Percentiles rank a stretch among this genome's conserved stretches.
phyloP scores from a whole-genome alignment of 2,797 vertebrate species.

The Fistularia tabacaria region DNA sequence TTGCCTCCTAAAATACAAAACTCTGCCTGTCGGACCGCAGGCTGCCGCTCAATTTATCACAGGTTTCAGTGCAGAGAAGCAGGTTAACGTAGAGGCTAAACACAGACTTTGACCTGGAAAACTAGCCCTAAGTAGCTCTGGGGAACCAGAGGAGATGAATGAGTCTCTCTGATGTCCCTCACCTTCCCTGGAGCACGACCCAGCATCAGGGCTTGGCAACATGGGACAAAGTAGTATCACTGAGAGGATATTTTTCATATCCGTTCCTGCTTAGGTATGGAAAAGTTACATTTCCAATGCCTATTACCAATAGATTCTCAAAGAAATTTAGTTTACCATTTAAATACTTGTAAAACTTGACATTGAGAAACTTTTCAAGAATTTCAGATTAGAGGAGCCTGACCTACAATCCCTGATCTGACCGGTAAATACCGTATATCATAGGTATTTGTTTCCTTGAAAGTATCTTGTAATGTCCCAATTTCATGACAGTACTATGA shows the following conservation, averaged over 20 bases:
- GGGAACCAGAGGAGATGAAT: constrained; percentile 5
- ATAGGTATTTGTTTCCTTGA: too few relatives aligned
- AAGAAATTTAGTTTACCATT: too few relatives aligned
- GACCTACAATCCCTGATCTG: too few relatives aligned
- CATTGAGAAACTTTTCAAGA: too few relatives aligned
- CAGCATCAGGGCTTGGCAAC: neutral
- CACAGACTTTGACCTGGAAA: neutral
- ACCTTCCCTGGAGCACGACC: neutral
- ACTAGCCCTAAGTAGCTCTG: neutral
- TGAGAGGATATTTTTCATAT: neutral
- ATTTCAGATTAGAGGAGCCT: too few relatives aligned
- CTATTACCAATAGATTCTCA: too few relatives aligned
- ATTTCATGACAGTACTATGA: too few relatives aligned
- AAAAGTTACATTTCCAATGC: too few relatives aligned
- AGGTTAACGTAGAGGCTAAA: constrained; percentile 26
- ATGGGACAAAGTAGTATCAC: neutral
- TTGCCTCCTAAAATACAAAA: constrained; percentile 16
- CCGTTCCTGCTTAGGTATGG: too few relatives aligned
- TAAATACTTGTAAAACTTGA: too few relatives aligned
- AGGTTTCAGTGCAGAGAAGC: neutral
- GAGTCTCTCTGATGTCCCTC: neutral
- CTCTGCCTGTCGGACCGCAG: neutral
- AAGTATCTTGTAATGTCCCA: too few relatives aligned
- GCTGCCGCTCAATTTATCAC: constrained; percentile 20
- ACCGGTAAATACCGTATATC: too few relatives aligned